Conservation (phyloP, 2,797 vertebrate species). For the Glyptemys insculpta region DNA sequence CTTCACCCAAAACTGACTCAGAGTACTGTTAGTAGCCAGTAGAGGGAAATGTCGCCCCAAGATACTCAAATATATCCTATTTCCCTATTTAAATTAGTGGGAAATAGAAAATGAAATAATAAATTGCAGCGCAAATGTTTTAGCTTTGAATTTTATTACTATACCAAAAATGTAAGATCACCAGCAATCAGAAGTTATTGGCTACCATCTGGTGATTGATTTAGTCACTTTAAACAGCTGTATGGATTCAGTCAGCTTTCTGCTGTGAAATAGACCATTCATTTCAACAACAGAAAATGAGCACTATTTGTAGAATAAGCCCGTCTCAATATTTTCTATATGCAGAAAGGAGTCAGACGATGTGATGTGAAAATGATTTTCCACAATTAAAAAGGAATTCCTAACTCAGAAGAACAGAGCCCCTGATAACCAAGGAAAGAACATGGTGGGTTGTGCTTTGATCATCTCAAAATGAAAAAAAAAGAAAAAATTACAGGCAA, state of each 20-base stretch:
- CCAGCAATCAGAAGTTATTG: not conserved
- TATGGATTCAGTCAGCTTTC: not conserved
- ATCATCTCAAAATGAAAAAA: not conserved
- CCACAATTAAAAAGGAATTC: not conserved
- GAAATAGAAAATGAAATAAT: not conserved
- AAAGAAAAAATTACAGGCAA: rapidly evolving
- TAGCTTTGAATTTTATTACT: not conserved
- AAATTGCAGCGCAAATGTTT: not conserved
- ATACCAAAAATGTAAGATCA: not conserved
- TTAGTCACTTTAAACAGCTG: not conserved
- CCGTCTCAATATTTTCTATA: not conserved
- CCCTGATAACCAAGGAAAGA: rapidly evolving
- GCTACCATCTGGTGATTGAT: rapidly evolving
- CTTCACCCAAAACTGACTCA: not conserved
- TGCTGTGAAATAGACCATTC: not conserved
- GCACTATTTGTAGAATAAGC: not conserved
- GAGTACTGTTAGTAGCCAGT: not conserved
- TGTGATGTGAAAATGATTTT: not conserved
- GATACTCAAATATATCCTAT: rapidly evolving
- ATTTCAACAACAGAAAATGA: not conserved
- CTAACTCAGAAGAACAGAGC: not conserved
- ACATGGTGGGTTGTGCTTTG: rapidly evolving
- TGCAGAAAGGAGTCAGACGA: not conserved
- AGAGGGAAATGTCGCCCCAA: not conserved
- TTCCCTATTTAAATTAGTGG: not conserved